A percentile compares a stretch with the other conserved stretches of the same genome.
Conservation (phyloP, 1,140 invertebrate species). For the Sarcophaga peregrina region DNA sequence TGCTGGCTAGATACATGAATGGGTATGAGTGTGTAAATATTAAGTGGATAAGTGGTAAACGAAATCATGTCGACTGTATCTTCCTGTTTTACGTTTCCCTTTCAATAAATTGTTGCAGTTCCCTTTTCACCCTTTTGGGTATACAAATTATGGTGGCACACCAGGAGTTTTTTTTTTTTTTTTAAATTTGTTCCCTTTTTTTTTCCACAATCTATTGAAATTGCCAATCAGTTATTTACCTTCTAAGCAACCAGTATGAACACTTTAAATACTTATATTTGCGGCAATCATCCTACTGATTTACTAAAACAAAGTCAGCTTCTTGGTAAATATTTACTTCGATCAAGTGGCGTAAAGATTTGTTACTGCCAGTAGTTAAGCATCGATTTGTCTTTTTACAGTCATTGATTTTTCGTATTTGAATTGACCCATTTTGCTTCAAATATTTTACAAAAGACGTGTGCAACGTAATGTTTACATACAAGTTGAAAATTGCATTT, state of each 20-base stretch:
- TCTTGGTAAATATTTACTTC: not conserved
- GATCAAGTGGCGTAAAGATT: not conserved
- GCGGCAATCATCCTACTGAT: not conserved
- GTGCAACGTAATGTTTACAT: not conserved
- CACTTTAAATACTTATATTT: not conserved
- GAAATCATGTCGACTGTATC: no score
- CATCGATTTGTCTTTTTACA: not conserved
- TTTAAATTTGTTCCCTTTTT: not conserved
- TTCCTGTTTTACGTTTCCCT: no score
- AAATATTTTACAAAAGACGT: not conserved
- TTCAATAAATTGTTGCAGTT: no score
- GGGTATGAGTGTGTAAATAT: no score
- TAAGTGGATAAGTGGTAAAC: no score
- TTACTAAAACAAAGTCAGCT: not conserved
- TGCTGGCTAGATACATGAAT: no score
- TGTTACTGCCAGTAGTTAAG: no score
- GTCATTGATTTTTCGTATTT: slow-evolving; percentile 15
- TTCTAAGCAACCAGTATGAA: not conserved
- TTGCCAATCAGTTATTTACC: not conserved
- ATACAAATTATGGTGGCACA: no score
- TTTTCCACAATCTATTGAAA: not conserved
- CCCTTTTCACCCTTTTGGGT: no score
- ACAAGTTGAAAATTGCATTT: not conserved
- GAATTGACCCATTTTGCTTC: slow-evolving; percentile 21
- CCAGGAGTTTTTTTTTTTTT: not conserved